Percentiles rank a stretch among this genome's conserved stretches.
These are phyloP conservation scores for Vulpes vulpes DNA, from an alignment of 2,113 vertebrate genomes.

Conservation along the genomic window DNA sequence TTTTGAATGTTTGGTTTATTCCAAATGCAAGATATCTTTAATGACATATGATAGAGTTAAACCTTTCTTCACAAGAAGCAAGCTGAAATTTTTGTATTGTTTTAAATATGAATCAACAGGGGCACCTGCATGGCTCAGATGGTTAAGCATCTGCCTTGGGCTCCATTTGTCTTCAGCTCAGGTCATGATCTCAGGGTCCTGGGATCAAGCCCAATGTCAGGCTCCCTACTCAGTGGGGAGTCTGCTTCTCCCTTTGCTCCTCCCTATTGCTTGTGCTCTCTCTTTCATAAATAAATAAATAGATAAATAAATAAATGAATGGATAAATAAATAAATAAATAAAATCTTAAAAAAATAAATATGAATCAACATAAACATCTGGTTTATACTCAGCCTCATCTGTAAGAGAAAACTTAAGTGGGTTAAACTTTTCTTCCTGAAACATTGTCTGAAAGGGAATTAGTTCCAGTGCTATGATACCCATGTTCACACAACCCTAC, in stretches of 20 bases:
- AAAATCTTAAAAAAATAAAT: background rate
- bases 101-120: background rate
- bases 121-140: background rate
- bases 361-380: background rate
- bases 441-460: background rate
- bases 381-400: background rate
- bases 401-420: background rate
- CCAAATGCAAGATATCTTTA: background rate
- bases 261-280: background rate
- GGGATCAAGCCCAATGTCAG: no score
- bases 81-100: background rate
- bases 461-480: background rate
- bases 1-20: background rate
- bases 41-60: background rate
- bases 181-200: background rate
- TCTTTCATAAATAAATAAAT: background rate
- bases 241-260: background rate
- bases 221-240: background rate
- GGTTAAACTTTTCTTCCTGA: background rate
- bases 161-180: background rate
- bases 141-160: background rate
- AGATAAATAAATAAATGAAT: background rate
- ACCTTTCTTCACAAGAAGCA: background rate
- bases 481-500: background rate
- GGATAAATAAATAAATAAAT: background rate